Evolutionary conservation across 2,888 invertebrate species (phyloP), one percentile per base, ranked within the genome.

Genomic region (Clostera curtula): DNA sequence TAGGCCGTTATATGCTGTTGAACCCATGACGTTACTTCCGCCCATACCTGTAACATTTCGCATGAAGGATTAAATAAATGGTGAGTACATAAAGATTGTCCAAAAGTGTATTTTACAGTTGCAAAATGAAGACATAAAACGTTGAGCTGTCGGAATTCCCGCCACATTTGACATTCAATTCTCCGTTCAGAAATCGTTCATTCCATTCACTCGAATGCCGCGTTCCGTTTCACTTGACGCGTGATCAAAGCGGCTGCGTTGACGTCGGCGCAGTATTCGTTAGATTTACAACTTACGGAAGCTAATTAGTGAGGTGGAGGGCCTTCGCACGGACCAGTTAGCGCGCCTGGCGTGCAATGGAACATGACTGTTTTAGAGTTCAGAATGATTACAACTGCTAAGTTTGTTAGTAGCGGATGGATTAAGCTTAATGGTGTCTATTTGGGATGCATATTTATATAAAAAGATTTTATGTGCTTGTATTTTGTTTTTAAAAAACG

Each of bases 241-340:
- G 56, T 64, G 80, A 79, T 80, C 80, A 80, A 80, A 80, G 77
- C 62, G 60, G 47, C 54, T 46, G 57, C 70, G 74, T 61, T 68
- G 73, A 72, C 69, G 70, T 56, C 62, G 62, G 64, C 54, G 51
- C 44, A 60, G 53, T 67, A 61, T 64, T 57, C 54, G 49, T 61
- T 57, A 73, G 74, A 80, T 82, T 82, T 79, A 80, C 71, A 64
- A 61, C 71, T 71, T 69, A 69, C 74, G 79, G 79, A 77, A 79
- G 76, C 76, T 75, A 80, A 80, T 80, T 74, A 77, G 66, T 53
- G 59, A 53, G 56, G 56, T 58, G 60, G 64, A 61, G 56, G 59
- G 65, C 56, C 56, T 52, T 43, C 53, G 68, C 69, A 53, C 57
- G 55, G 59, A 61, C 68, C 47, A 56, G 45, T 61, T 63, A 58